Percentiles rank a stretch among this genome's conserved stretches.
phyloP scores from a whole-genome alignment of 2,797 vertebrate genomes.

The Silurus lanzhouensis region DNA sequence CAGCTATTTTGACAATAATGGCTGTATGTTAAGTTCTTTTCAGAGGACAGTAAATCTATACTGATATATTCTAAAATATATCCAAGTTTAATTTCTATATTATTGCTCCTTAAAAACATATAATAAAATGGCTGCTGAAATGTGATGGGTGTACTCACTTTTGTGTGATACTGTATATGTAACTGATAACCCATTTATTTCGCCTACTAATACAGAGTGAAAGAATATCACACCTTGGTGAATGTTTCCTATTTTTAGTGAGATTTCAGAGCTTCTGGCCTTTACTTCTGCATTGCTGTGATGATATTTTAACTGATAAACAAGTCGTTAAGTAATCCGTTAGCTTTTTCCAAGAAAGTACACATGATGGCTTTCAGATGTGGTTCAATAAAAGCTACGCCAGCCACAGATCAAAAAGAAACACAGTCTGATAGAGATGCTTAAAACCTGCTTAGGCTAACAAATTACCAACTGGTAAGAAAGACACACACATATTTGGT shows the following conservation, averaged over 20 bases:
- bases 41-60: too few species aligned
- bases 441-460: slow-evolving; percentile 18
- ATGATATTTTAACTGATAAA: slow-evolving; percentile 57
- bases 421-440: slow-evolving; percentile 29
- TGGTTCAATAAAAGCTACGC: slow-evolving; percentile 45
- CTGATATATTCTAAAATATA: too few species aligned
- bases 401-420: slow-evolving; percentile 39
- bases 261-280: slow-evolving; percentile 40
- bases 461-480: slow-evolving; percentile 34
- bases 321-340: slow-evolving; percentile 42
- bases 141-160: too few species aligned
- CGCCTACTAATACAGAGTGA: slow-evolving; percentile 29
- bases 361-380: slow-evolving; percentile 56
- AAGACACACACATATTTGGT: slow-evolving; percentile 1
- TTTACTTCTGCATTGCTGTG: slow-evolving; percentile 53
- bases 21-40: too few species aligned
- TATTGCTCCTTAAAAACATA: too few species aligned
- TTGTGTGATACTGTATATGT: neutral
- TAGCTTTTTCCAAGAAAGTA: slow-evolving; percentile 49
- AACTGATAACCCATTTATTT: neutral
- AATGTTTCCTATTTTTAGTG: slow-evolving; percentile 30
- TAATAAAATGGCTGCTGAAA: too few species aligned
- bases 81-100: too few species aligned
- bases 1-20: too few species aligned
- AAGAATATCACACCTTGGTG: slow-evolving; percentile 17